Evolutionary conservation across 2,797 vertebrate species (phyloP).

Genomic region (Buphagus erythrorhynchus): DNA sequence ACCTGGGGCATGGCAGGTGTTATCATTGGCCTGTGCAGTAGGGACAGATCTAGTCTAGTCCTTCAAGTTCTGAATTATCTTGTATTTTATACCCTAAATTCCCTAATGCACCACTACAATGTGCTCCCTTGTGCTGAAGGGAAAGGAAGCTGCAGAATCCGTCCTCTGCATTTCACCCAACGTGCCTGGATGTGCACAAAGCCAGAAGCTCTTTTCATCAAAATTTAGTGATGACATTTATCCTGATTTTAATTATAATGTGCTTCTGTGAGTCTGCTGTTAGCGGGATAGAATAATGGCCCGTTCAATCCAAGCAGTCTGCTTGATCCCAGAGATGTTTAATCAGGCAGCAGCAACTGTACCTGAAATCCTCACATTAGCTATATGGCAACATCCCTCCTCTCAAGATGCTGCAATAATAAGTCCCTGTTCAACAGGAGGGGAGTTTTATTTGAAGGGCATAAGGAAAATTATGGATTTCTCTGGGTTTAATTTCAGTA

Average conservation of each 20-base stretch:
- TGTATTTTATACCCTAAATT: background rate
- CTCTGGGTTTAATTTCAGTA: background rate
- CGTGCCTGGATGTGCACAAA: background rate
- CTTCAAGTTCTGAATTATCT: background rate
- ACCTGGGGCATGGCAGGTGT: background rate
- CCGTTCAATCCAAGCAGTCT: background rate
- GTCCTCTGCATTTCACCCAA: background rate
- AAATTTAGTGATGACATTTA: constrained; percentile 31
- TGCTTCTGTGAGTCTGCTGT: constrained; percentile 18
- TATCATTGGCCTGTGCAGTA: background rate
- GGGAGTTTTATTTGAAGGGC: background rate
- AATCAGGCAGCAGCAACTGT: constrained; percentile 17
- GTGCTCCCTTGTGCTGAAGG: background rate
- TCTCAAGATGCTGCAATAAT: background rate
- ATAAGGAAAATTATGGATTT: background rate
- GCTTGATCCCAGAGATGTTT: constrained; percentile 16
- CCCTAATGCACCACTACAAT: background rate
- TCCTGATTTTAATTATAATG: constrained; percentile 26
- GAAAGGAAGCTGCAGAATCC: background rate
- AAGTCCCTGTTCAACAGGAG: background rate
- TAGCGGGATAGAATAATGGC: background rate
- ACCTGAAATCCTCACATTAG: constrained; percentile 40
- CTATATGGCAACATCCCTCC: constrained; percentile 29
- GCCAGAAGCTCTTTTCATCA: background rate
- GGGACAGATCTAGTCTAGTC: background rate